phyloP scores from a whole-genome alignment of 2,113 vertebrate genomes.

The Pterocles burchelli region DNA sequence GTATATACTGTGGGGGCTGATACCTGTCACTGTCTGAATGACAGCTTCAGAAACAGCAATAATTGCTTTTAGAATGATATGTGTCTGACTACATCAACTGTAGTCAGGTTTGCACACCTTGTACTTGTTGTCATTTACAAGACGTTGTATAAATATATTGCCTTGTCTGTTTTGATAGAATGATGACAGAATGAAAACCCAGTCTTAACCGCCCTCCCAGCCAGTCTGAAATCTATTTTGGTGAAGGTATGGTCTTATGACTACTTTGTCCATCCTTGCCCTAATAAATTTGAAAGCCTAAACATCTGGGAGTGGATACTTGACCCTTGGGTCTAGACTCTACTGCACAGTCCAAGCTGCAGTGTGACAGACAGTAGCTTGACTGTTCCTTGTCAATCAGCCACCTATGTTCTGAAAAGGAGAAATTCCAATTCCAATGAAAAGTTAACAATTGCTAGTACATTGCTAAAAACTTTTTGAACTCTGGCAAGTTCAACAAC shows the following conservation, averaged over 20 bases:
- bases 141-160: background rate
- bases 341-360: background rate
- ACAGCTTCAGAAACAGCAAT: background rate
- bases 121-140: background rate
- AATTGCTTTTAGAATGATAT: background rate
- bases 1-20: background rate
- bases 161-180: background rate
- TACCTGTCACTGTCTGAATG: background rate
- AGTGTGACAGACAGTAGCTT: background rate
- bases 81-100: background rate
- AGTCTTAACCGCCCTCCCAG: background rate
- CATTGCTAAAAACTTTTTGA: background rate
- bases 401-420: background rate
- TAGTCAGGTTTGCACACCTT: background rate
- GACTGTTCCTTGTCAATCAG: background rate
- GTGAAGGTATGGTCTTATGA: background rate
- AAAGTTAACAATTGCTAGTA: background rate
- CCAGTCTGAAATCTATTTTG: background rate
- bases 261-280: background rate
- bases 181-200: background rate
- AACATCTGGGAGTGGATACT: background rate
- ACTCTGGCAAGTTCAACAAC: background rate
- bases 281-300: background rate
- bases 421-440: background rate
- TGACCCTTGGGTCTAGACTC: background rate